These are phyloP conservation scores for Paracyclopina nana DNA, from an alignment of 1,140 invertebrate species.

Conservation along the genomic window DNA sequence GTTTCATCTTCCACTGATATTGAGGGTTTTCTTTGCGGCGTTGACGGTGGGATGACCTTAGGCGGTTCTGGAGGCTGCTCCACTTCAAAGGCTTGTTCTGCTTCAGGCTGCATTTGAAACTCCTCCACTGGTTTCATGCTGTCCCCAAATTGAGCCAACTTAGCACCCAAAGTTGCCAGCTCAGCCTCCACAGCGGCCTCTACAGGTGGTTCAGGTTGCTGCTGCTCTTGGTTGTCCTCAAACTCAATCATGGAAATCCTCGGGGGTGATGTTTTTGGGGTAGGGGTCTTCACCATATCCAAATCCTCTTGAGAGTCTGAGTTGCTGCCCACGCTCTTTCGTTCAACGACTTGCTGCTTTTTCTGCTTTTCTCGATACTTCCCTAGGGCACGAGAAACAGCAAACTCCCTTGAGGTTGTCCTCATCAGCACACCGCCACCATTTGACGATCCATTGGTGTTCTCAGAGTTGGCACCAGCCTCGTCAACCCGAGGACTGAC, in stretches of 20 bases:
- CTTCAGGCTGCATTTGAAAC: too few relatives aligned
- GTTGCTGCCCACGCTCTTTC: conserved; percentile 5
- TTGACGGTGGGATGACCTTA: too few relatives aligned
- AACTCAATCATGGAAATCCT: too few relatives aligned
- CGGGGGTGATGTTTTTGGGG: neutral
- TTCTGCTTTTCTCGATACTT: conserved; percentile 52
- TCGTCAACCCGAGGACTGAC: too few relatives aligned
- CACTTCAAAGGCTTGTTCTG: too few relatives aligned
- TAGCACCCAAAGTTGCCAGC: conserved; percentile 11
- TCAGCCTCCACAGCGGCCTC: conserved; percentile 5
- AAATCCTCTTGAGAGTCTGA: conserved; percentile 17
- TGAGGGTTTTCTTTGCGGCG: too few relatives aligned
- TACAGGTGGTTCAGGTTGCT: neutral
- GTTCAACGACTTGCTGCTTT: too few relatives aligned
- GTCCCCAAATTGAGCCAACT: conserved; percentile 11
- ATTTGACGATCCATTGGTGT: neutral
- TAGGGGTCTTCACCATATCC: conserved; percentile 5
- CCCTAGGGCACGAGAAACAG: conserved; percentile 54
- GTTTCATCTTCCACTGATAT: too few relatives aligned
- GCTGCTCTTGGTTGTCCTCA: too few relatives aligned
- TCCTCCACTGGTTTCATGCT: too few relatives aligned
- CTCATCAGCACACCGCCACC: conserved; percentile 6
- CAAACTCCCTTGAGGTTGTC: conserved; percentile 51
- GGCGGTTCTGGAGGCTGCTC: too few relatives aligned
- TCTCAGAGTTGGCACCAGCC: too few relatives aligned